Conservation (phyloP, 1,140 invertebrate genomes). For the Ceratitis capitata region DNA sequence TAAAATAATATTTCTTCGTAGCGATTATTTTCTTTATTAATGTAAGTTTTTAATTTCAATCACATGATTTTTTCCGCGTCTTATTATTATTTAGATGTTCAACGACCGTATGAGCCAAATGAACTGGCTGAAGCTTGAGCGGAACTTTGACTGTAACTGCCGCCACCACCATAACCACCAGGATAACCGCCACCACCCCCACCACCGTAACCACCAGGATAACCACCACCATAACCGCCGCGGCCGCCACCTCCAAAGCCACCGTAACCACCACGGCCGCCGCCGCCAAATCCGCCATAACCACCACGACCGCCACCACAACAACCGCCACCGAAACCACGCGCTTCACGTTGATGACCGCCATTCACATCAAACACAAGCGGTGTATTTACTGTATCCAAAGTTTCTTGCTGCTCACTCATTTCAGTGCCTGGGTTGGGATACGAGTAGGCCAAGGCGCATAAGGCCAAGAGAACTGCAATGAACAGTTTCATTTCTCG, state of each 20-base stretch:
- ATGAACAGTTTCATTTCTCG: neutral
- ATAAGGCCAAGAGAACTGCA: neutral
- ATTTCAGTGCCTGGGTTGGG: neutral
- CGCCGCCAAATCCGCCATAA: neutral
- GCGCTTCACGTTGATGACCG: neutral
- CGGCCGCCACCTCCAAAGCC: constrained; percentile 44
- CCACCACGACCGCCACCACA: constrained; percentile 44
- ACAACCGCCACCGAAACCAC: constrained; percentile 42
- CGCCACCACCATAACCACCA: neutral
- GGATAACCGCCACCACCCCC: constrained; percentile 2
- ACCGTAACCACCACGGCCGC: constrained; percentile 35
- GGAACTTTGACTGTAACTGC: neutral
- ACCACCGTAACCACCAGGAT: constrained; percentile 34
- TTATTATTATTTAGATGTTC: neutral
- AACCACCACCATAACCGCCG: neutral
- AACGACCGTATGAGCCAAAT: neutral
- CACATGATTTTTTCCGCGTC: neutral
- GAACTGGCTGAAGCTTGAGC: neutral
- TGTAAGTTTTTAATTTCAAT: no score
- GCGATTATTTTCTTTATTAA: neutral
- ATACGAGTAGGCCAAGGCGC: neutral
- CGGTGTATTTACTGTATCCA: neutral
- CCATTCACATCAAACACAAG: neutral
- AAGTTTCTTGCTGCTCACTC: neutral
- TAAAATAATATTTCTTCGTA: no score